Evolutionary conservation across 2,888 invertebrate genomes (phyloP), one percentile per base, ranked within the genome.

Genomic region (Allygus modestus): DNA sequence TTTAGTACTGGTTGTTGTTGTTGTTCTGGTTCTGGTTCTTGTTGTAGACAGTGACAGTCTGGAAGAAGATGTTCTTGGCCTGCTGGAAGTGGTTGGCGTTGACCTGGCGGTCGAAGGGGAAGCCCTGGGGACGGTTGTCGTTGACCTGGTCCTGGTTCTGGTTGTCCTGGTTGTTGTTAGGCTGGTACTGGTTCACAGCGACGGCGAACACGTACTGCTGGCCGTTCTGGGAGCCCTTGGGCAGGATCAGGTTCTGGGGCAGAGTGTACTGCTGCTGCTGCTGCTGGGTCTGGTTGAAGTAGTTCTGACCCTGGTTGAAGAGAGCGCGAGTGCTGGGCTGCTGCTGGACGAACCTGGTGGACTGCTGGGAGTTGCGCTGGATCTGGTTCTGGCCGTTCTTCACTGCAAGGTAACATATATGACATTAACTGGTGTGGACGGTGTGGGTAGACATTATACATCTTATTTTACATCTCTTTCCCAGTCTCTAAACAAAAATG

Each of bases 41-140:
- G 90, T 95, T 94, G 91, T 92, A 95, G 88, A 94, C 91, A 75
- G 88, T 85, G 5, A 94, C 92, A 77, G 77, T 77, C 77, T 77
- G 91, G 89, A 92, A 92, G 91, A 89, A 92, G 91, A 93, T 92
- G 90, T 94, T 94, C 33, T 93, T 92, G 84, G 92, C 91, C 73
- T 90, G 93, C 91, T 96, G 96, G 58, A 94, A 93, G 20, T 94
- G 93, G 87, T 92, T 92, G 86, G 91, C 91, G 77, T 90, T 90
- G 71, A 93, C 91, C 31, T 91, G 91, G 87, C 95, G 94, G 89
- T 96, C 95, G 89, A 96, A 93, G 86, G 96, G 96, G 92, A 93
- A 96, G 82, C 95, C 95, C 88, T 94, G 91, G 71, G 95, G 92
- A 89, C 92, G 92, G 87, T 91, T 92, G 89, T 96, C 95, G 82